phyloP scores from a whole-genome alignment of 2,113 vertebrate genomes.

The Rhabdornis inornatus region DNA sequence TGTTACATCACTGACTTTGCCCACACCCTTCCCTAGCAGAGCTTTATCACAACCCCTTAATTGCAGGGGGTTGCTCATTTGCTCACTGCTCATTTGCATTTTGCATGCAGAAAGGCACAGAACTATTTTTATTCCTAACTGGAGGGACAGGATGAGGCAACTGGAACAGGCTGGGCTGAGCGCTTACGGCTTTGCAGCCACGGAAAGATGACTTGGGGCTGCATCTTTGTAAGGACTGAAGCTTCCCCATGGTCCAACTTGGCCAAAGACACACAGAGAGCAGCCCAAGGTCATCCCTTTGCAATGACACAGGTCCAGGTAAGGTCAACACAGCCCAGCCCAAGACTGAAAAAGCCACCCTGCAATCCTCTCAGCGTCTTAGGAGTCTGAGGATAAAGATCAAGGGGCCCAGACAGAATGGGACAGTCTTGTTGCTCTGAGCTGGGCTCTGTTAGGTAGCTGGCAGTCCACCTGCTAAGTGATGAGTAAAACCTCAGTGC shows the following conservation, averaged over 20 bases:
- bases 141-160: background rate
- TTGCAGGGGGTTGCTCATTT: background rate
- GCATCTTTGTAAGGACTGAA: background rate
- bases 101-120: background rate
- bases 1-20: background rate
- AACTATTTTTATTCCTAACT: background rate
- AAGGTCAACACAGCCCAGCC: background rate
- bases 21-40: background rate
- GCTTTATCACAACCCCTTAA: background rate
- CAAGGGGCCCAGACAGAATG: background rate
- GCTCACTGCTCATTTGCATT: background rate
- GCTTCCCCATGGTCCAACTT: background rate
- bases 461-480: background rate
- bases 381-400: constrained; percentile 47
- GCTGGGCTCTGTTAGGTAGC: background rate
- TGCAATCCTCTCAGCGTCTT: constrained; percentile 52
- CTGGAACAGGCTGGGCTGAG: background rate
- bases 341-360: background rate
- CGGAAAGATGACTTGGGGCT: background rate
- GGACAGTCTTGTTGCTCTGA: background rate
- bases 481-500: background rate
- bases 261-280: background rate
- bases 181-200: background rate
- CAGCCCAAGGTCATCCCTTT: background rate
- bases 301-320: background rate